Percentiles rank a stretch among this genome's conserved stretches.
Conservation (phyloP, 2,113 vertebrate genomes). For the Pantherophis guttatus region DNA sequence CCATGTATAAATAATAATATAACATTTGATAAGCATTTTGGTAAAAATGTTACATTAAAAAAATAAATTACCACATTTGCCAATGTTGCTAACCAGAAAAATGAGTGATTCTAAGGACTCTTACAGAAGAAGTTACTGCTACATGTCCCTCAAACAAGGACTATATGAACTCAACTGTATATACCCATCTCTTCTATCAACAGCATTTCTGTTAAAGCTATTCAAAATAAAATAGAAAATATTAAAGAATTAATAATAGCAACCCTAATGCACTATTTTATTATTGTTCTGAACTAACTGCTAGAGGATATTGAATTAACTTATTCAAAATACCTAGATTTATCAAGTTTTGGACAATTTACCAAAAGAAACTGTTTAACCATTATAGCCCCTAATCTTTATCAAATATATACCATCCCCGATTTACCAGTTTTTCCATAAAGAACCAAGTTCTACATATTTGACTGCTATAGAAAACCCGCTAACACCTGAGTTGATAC, state of each 20-base stretch:
- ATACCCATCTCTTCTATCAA: background rate
- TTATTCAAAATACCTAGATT: background rate
- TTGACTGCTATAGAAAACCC: no score
- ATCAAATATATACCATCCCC: background rate
- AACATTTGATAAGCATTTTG: background rate
- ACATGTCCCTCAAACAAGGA: background rate
- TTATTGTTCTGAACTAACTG: conserved; percentile 25
- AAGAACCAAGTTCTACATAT: no score
- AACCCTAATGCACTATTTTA: conserved; percentile 21
- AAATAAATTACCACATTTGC: background rate
- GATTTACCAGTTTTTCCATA: no score
- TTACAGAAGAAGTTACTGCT: background rate
- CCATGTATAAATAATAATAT: background rate
- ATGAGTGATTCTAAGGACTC: background rate
- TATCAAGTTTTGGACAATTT: conserved; percentile 8
- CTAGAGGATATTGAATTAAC: conserved; percentile 34
- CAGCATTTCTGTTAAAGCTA: background rate
- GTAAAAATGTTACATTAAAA: background rate
- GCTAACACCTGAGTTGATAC: no score
- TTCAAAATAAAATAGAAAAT: background rate
- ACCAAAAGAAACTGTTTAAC: background rate
- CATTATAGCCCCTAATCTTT: background rate
- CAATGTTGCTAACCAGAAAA: background rate
- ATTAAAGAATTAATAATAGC: conserved; percentile 12
- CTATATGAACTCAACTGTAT: background rate